Percentiles rank a stretch among this genome's conserved stretches.
phyloP scores from a whole-genome alignment of 2,797 vertebrate genomes.

The Ataeniobius toweri region DNA sequence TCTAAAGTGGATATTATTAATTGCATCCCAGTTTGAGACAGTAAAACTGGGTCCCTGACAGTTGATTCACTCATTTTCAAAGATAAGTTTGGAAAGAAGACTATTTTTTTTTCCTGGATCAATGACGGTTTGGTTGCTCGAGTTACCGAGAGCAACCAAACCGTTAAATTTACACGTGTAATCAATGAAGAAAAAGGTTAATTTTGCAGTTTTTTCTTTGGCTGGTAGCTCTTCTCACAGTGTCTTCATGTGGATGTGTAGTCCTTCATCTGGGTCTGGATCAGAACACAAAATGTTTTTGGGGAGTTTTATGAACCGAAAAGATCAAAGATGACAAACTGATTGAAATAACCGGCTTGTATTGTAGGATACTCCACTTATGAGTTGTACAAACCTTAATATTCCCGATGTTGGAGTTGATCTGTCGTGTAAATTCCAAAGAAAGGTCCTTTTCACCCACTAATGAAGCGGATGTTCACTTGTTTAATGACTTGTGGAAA shows the following conservation, averaged over 20 bases:
- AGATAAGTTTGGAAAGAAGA: no score
- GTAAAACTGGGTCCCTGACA: no score
- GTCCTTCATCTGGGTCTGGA: not conserved
- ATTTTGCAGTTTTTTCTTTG: no score
- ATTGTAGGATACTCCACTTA: not conserved
- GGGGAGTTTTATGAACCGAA: not conserved
- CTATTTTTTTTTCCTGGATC: no score
- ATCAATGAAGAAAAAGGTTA: no score
- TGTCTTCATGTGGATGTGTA: not conserved
- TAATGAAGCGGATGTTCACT: not conserved
- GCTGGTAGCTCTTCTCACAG: no score
- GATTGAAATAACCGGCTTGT: not conserved
- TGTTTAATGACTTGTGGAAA: not conserved
- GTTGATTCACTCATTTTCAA: no score
- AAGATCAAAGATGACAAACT: not conserved
- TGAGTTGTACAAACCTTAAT: not conserved
- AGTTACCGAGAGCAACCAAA: no score
- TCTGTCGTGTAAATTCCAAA: not conserved
- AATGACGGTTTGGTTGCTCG: no score
- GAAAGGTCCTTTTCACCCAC: not conserved
- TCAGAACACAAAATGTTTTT: not conserved
- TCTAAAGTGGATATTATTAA: no score
- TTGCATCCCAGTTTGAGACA: no score
- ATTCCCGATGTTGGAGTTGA: not conserved
- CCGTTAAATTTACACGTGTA: no score